These are phyloP conservation scores for Carcharodon carcharias DNA, from an alignment of 2,797 vertebrate genomes.

Conservation along the genomic window DNA sequence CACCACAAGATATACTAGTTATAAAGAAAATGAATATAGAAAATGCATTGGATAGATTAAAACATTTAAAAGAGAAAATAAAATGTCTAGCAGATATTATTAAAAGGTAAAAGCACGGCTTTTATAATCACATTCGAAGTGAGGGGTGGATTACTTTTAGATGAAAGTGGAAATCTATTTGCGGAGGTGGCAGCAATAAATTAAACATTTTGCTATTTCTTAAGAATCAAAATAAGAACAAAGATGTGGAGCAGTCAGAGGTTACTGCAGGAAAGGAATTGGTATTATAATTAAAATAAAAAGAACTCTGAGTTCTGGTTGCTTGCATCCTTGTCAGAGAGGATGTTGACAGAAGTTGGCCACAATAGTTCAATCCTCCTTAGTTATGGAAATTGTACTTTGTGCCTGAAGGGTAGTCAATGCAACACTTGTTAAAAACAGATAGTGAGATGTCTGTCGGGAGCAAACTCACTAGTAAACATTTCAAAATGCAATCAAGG, in stretches of 20 bases:
- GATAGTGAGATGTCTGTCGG: background rate
- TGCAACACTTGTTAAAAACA: background rate
- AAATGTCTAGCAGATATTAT: background rate
- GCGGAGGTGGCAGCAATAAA: background rate
- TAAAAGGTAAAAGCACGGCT: background rate
- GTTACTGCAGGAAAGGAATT: background rate
- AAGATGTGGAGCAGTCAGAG: background rate
- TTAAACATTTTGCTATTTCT: background rate
- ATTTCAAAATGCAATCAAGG: background rate
- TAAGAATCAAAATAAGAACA: background rate
- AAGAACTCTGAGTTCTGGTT: background rate
- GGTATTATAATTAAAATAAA: background rate
- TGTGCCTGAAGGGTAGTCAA: background rate
- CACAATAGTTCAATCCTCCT: background rate
- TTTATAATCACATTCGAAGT: background rate
- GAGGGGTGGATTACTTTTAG: background rate
- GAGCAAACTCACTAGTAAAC: background rate
- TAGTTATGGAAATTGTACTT: background rate
- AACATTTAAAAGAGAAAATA: background rate
- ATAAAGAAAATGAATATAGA: background rate
- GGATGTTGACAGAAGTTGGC: no score
- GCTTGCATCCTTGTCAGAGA: no score
- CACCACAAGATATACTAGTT: background rate
- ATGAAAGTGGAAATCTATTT: background rate
- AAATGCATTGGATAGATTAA: background rate